Percentiles rank a stretch among this genome's conserved stretches.
Conservation (phyloP, 2,888 invertebrate genomes). For the Hirtodrosophila cameraria region DNA sequence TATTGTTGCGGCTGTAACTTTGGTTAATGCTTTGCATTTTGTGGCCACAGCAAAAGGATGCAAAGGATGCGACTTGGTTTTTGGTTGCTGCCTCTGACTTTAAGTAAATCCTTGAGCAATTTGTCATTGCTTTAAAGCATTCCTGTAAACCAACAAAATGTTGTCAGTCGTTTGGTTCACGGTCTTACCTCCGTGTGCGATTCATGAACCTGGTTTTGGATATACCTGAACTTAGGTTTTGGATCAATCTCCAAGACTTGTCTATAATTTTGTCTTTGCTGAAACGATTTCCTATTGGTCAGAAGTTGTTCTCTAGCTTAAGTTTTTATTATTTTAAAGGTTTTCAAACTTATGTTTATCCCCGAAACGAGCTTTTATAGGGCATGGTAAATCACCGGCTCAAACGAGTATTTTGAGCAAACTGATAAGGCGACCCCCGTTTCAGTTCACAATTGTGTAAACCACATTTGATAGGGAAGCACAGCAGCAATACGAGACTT, state of each 20-base stretch:
- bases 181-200: too few relatives aligned
- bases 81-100: slow-evolving; percentile 31
- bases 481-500: slow-evolving; percentile 10
- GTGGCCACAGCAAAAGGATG: slow-evolving; percentile 61
- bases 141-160: too few relatives aligned
- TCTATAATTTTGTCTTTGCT: too few relatives aligned
- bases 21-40: slow-evolving; percentile 75
- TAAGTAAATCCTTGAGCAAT: slow-evolving; percentile 56
- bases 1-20: slow-evolving; percentile 74
- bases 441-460: slow-evolving; percentile 19
- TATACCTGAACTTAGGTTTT: too few relatives aligned
- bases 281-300: too few relatives aligned
- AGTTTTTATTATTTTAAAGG: too few relatives aligned
- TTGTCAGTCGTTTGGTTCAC: too few relatives aligned
- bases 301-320: too few relatives aligned
- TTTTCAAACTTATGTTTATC: too few relatives aligned
- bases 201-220: too few relatives aligned
- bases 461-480: slow-evolving; percentile 27
- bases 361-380: slow-evolving; percentile 5
- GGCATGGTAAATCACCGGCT: slow-evolving; percentile 42
- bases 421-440: slow-evolving; percentile 31
- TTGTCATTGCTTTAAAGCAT: slow-evolving; percentile 60
- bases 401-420: slow-evolving; percentile 4
- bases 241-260: too few relatives aligned
- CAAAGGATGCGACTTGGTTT: slow-evolving; percentile 21